Conservation (phyloP, 2,888 invertebrate genomes). For the Drosophila fulvimacula region DNA sequence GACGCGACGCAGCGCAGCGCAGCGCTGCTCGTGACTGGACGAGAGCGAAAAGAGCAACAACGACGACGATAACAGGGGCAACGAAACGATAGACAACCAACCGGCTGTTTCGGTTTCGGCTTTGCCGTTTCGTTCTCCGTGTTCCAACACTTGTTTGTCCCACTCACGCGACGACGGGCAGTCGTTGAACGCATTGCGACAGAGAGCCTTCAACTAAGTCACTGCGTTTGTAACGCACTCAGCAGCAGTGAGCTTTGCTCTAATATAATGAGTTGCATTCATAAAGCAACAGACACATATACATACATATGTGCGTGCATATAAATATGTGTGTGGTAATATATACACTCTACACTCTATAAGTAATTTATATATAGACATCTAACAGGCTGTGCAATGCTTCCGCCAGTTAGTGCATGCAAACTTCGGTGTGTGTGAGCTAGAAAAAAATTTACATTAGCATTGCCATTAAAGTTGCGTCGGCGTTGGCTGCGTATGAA, state of each 20-base stretch:
- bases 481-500: conserved; percentile 7
- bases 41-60: conserved; percentile 17
- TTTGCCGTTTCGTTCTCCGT: conserved; percentile 37
- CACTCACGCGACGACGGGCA: conserved; percentile 62
- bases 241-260: neutral
- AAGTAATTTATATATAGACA: neutral
- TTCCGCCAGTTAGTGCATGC: conserved; percentile 24
- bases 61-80: neutral
- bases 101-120: conserved; percentile 50
- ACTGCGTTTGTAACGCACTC: conserved; percentile 23
- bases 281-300: neutral
- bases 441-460: conserved; percentile 1
- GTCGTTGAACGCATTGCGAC: conserved; percentile 25
- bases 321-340: no score
- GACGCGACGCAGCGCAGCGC: neutral
- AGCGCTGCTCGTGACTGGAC: conserved; percentile 30
- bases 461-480: conserved; percentile 15
- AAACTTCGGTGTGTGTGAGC: conserved; percentile 13
- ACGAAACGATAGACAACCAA: conserved; percentile 39
- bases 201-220: conserved; percentile 2
- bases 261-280: neutral
- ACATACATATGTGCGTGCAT: neutral
- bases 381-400: neutral
- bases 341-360: neutral
- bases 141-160: conserved; percentile 62